Conservation (phyloP, 1,140 invertebrate genomes). For the Aplysia californica region DNA sequence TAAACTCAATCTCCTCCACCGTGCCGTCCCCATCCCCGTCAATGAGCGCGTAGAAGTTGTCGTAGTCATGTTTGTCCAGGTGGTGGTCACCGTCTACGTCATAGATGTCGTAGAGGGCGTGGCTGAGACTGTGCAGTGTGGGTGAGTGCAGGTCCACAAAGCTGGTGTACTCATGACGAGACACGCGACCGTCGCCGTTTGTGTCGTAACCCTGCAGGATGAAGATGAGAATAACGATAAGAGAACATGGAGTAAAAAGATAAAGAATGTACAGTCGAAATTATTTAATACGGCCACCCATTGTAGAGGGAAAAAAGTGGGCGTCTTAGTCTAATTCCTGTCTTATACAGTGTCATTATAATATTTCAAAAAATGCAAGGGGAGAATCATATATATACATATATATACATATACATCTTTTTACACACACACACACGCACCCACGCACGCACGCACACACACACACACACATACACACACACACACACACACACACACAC, state of each 20-base stretch:
- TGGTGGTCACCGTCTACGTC: constrained; percentile 24
- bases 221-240: no score
- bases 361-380: neutral
- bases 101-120: constrained; percentile 30
- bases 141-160: constrained; percentile 4
- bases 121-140: neutral
- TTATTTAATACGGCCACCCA: no score
- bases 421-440: no score
- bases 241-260: no score
- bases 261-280: no score
- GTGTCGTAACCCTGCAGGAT: constrained; percentile 9
- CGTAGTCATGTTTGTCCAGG: constrained; percentile 25
- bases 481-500: no score
- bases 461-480: no score
- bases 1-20: neutral
- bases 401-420: neutral
- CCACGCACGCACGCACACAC: no score
- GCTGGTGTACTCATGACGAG: constrained; percentile 17
- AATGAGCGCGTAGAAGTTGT: constrained; percentile 14
- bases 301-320: neutral
- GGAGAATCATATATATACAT: neutral
- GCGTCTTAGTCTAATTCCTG: neutral
- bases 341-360: neutral
- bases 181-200: constrained; percentile 8
- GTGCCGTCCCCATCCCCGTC: constrained; percentile 14